Base-by-base conservation (phyloP, 2,797 vertebrate genomes). In the Ammospiza maritima region DNA sequence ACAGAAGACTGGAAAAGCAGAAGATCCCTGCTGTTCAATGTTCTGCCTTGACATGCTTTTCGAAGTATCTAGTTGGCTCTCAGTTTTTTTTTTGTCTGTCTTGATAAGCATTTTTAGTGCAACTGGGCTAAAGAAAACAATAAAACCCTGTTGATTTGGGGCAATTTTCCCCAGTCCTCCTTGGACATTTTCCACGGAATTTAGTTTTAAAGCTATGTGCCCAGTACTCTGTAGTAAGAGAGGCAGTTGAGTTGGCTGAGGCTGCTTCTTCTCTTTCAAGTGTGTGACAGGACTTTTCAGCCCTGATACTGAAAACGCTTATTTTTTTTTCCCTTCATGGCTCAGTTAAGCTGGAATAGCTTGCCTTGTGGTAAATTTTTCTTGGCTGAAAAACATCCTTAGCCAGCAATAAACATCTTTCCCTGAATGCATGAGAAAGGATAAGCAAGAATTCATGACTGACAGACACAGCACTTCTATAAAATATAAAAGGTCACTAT, bases 1-100 rank as follows among this genome's bases (percentile, higher is more conserved):
- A 62, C 29, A 75, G 76, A 92, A 96, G 62, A 80, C 40, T 67
- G 78, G 71, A 95, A 85, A 90, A 89, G 40, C 69, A 85, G 32
- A 82, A 42, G 23, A 86, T 89, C 84, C 45, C 8, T 42, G 20
- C 47, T 94, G 40, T 67, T 96, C 84, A 88, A 36, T 91, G 18
- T 61, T 32, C 34, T 93, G 82, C 47, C 64, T 53, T 62, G 12
- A 27, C 42, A 45, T 18, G 45, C 16, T 85, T 94, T 91, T 45
- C 38, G 58, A 48, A 87, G 32, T 75, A 75, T 34, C 12, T n/a
- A 34, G 16, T 45, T 77, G 42, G 13, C 11, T 84, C 88, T 95
- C 18, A 47, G 11, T 66, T n/a, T 71, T 61, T 71, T 61, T n/a
- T 64, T 58, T 32, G 32, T 47, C 14, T 42, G 14, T 11, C 45